These are phyloP conservation scores for Astreopora myriophthalma DNA, from an alignment of 64 coral and sea anemone species.

Conservation along the genomic window DNA sequence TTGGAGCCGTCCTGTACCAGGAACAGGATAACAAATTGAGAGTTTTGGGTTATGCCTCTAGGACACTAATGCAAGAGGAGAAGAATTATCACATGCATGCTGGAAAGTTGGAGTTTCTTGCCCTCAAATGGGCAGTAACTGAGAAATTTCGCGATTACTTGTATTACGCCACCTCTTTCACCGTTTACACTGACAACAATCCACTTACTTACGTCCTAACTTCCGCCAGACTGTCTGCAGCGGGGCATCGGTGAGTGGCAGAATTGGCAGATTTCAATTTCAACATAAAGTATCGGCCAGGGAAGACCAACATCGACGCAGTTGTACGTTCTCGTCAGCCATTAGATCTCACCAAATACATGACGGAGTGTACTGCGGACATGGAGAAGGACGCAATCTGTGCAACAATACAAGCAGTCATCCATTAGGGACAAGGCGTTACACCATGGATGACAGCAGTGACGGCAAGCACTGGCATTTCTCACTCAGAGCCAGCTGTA, in stretches of 20 bases:
- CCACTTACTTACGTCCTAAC: slow-evolving; percentile 21
- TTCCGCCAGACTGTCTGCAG: slow-evolving; percentile 14
- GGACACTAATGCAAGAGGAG: slow-evolving; percentile 17
- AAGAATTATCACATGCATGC: slow-evolving; percentile 18
- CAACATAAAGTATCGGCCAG: slow-evolving; percentile 12
- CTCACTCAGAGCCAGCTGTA: not conserved
- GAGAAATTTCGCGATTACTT: slow-evolving; percentile 30
- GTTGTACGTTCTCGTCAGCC: not conserved
- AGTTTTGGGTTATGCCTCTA: slow-evolving; percentile 24
- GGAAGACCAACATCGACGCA: slow-evolving; percentile 16
- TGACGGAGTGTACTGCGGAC: not conserved
- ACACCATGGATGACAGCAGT: not conserved
- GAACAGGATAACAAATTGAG: slow-evolving; percentile 1
- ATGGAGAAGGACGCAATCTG: not conserved
- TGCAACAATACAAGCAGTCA: slow-evolving; percentile 15
- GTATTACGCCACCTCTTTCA: slow-evolving; percentile 10
- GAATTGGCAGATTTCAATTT: slow-evolving; percentile 43
- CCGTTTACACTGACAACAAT: slow-evolving; percentile 41
- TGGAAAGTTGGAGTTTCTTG: slow-evolving; percentile 21
- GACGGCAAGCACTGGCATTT: not conserved
- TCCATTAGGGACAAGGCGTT: not conserved
- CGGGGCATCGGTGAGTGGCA: slow-evolving; percentile 29
- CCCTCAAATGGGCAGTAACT: slow-evolving; percentile 40
- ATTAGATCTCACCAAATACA: not conserved
- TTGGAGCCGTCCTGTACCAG: not conserved